Percentiles rank a stretch among this genome's conserved stretches.
These are phyloP conservation scores for Lapara coniferarum DNA, from an alignment of 2,888 invertebrate genomes.

Conservation along the genomic window DNA sequence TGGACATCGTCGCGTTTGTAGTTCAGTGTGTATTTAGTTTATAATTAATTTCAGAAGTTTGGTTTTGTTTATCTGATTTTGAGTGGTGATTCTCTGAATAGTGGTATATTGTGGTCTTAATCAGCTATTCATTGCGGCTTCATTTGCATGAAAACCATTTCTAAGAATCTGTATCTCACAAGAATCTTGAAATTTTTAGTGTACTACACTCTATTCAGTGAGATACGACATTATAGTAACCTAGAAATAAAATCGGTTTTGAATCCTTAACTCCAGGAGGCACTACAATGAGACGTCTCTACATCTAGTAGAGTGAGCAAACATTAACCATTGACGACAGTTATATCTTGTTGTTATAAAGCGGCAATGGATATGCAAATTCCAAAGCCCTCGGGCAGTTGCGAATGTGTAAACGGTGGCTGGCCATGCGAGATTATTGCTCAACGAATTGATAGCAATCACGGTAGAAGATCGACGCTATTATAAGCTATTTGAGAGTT, in stretches of 20 bases:
- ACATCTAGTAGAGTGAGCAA: background rate
- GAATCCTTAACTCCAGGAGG: background rate
- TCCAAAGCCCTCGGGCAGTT: slow-evolving; percentile 28
- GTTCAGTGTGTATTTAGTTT: slow-evolving; percentile 4
- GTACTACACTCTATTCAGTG: too few relatives aligned
- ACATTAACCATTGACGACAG: background rate
- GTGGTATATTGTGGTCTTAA: too few relatives aligned
- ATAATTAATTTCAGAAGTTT: slow-evolving; percentile 2
- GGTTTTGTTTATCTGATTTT: background rate
- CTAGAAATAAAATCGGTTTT: too few relatives aligned
- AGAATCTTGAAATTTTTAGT: too few relatives aligned
- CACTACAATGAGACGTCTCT: background rate
- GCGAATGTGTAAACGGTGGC: slow-evolving; percentile 38
- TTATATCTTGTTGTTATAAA: slow-evolving; percentile 12
- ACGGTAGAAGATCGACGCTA: slow-evolving; percentile 2
- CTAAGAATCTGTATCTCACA: too few relatives aligned
- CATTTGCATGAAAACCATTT: too few relatives aligned
- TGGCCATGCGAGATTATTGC: background rate
- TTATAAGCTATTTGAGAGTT: background rate
- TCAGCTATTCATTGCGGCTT: too few relatives aligned
- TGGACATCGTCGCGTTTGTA: slow-evolving; percentile 12
- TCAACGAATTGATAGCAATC: background rate
- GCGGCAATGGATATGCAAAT: slow-evolving; percentile 20
- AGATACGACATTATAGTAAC: too few relatives aligned
- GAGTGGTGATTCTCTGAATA: background rate